Percentiles rank a stretch among this genome's conserved stretches.
phyloP scores from a whole-genome alignment of 1,140 invertebrate genomes.

The Aphaenogaster rudis region DNA sequence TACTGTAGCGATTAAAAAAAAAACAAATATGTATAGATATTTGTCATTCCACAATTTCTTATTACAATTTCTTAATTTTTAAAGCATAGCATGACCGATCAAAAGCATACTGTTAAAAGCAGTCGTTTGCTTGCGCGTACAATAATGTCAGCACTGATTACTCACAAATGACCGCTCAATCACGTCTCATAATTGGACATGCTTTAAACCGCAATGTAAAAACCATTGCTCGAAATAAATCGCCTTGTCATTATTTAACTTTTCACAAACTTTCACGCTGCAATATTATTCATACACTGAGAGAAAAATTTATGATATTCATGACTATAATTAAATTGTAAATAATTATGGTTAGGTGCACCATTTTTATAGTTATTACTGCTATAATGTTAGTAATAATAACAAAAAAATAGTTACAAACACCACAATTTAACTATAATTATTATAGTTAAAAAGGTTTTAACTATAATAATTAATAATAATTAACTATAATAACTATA shows the following conservation, averaged over 20 bases:
- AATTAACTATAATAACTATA: too few species aligned
- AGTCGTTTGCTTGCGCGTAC: background rate
- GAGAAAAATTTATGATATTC: too few species aligned
- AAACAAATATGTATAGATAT: background rate
- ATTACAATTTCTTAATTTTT: background rate
- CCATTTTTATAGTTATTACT: too few species aligned
- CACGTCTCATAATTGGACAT: background rate
- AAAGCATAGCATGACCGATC: background rate
- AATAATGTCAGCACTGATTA: conserved; percentile 1
- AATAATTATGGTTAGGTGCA: too few species aligned
- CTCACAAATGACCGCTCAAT: background rate
- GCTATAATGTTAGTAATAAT: too few species aligned
- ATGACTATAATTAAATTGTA: too few species aligned
- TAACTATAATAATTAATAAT: too few species aligned
- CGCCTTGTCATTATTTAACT: background rate
- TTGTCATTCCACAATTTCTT: background rate
- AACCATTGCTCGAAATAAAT: background rate
- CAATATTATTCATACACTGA: background rate
- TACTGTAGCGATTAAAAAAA: background rate
- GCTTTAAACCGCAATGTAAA: conserved; percentile 11
- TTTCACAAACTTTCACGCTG: background rate
- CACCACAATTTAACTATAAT: too few species aligned
- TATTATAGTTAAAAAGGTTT: too few species aligned
- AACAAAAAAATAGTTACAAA: too few species aligned
- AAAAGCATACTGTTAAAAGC: background rate